Conservation (phyloP, 2,113 vertebrate species). For the Perca fluviatilis region DNA sequence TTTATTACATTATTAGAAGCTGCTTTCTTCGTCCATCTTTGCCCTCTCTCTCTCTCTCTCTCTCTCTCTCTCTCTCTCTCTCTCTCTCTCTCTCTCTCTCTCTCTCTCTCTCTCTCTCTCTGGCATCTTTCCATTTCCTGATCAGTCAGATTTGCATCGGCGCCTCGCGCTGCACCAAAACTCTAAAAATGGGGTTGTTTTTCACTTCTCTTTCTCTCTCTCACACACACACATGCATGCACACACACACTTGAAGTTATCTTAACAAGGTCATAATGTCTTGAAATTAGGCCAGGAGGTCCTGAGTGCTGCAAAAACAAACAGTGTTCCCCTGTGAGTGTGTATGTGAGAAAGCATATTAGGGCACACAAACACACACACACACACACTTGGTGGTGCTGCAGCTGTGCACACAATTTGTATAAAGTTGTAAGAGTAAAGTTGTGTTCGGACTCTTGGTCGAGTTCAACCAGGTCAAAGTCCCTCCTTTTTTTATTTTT, state of each 20-base stretch:
- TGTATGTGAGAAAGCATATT: conserved; percentile 15
- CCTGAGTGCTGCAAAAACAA: conserved; percentile 45
- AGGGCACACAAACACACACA: neutral
- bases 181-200: neutral
- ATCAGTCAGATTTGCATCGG: conserved; percentile 23
- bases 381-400: neutral
- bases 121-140: conserved; percentile 27
- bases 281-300: conserved; percentile 43
- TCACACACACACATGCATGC: conserved; percentile 1
- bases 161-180: neutral
- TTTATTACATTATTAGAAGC: neutral
- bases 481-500: too few relatives aligned
- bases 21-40: neutral
- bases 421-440: too few relatives aligned
- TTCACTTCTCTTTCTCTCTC: neutral
- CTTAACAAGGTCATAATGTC: conserved; percentile 44
- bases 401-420: conserved; percentile 53
- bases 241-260: conserved; percentile 29
- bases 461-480: conserved; percentile 1
- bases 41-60: neutral
- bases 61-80: neutral
- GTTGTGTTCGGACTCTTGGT: neutral
- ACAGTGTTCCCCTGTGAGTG: conserved; percentile 3
- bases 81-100: too few relatives aligned
- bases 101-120: neutral